Base-by-base conservation (phyloP, 1,140 invertebrate species). In the Drosophila nebulosa region DNA sequence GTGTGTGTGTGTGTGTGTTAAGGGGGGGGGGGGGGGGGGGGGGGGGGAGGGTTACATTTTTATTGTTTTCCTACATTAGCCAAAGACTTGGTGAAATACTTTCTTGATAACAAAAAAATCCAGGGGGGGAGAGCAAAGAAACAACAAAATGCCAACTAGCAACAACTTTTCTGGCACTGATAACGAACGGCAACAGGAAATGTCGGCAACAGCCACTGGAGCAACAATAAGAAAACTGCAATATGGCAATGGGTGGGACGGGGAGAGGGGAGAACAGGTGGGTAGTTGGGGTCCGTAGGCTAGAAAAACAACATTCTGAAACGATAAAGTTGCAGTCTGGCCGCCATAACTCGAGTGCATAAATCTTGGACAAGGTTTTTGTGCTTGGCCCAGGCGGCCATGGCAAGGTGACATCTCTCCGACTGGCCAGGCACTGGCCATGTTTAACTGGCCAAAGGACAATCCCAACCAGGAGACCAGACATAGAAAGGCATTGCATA, bases 271-370 rank as follows among this genome's bases (percentile, higher is more conserved):
- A 32, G 30, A 12, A 32, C 9, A 12, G 58, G 58, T 61, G 35
- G 6, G 32, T 14, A 2, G 26, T 61, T 21, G 24, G 51, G 61
- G 16, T 46, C 16, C 39, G 16, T 46, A 46, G 27, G 27, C 60
- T 24, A 26, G 57, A 27, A 64, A 64, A 58, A 64, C 46, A 50
- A 51, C 59, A 36, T 57, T 69, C 52, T 46, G 51, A 68, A 68
- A 79, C 80, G 80, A 85, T 86, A 85, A 85, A 86, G 81, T 86
- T 86, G 77, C 80, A 79, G 71, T 83, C 79, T 72, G 80, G 52
- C 61, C 60, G 71, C 78, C 83, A 86, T 86, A 88, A 83, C 83
- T 88, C 69, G 83, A 65, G 65, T 83, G 78, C 83, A 88, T 86
- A 88, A 88, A 86, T 86, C 83, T 86, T 88, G 66, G 64, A 56